Evolutionary conservation across 2,113 vertebrate genomes (phyloP).

Genomic region (Helogale parvula): DNA sequence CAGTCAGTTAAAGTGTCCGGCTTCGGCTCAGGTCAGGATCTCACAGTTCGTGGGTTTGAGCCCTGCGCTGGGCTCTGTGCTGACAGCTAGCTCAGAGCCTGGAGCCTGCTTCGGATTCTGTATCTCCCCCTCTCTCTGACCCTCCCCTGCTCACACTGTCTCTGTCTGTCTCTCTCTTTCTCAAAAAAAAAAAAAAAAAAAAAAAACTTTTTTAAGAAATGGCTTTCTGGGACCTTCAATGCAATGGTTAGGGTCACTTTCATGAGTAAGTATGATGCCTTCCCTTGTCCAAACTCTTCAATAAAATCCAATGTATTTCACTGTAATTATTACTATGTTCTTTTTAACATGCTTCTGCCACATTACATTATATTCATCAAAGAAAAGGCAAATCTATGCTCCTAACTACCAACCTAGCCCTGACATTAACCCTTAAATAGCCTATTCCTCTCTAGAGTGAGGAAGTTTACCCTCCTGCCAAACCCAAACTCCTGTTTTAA

Average conservation of each 20-base stretch:
- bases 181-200: too few species aligned
- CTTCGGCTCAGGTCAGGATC: too few species aligned
- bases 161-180: too few species aligned
- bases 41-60: too few species aligned
- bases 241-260: not conserved
- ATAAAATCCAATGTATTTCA: not conserved
- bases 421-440: not conserved
- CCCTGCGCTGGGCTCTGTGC: too few species aligned
- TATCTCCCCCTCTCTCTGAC: too few species aligned
- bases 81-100: too few species aligned
- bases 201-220: not conserved
- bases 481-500: not conserved
- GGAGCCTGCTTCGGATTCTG: too few species aligned
- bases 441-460: not conserved
- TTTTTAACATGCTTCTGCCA: slow-evolving; percentile 1
- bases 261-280: not conserved
- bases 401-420: not conserved
- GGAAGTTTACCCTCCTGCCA: not conserved
- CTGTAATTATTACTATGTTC: not conserved
- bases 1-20: too few species aligned
- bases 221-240: not conserved
- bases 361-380: slow-evolving; percentile 7
- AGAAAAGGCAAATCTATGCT: slow-evolving; percentile 34
- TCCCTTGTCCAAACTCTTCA: not conserved
- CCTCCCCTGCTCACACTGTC: too few species aligned